Evolutionary conservation across 2,888 invertebrate genomes (phyloP).

Genomic region (Argyresthia albistria): DNA sequence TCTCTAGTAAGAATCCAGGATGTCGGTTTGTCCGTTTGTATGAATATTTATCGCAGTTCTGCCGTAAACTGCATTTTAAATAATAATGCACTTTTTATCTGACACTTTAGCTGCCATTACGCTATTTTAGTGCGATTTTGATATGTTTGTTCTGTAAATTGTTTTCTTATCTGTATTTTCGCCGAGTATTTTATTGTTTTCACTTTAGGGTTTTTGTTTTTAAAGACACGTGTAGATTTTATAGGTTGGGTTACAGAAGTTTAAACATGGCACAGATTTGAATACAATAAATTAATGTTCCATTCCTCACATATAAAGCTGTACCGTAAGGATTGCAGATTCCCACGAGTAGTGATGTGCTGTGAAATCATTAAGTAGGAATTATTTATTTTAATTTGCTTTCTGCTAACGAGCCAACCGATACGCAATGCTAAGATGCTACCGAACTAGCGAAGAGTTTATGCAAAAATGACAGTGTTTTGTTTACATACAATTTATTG

Average conservation of each 20-base stretch:
- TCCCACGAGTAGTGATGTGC: conserved; percentile 50
- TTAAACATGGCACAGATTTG: background rate
- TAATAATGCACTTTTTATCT: conserved; percentile 42
- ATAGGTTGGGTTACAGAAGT: background rate
- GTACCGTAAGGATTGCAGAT: conserved; percentile 8
- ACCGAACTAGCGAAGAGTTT: conserved; percentile 28
- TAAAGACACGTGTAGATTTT: background rate
- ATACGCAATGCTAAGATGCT: conserved; percentile 34
- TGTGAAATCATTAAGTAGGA: conserved; percentile 26
- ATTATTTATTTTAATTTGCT: conserved; percentile 65
- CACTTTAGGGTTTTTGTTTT: no score
- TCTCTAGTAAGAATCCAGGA: conserved; percentile 63
- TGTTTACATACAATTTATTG: background rate
- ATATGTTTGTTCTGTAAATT: no score
- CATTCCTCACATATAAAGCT: no score
- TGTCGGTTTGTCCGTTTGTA: conserved; percentile 44
- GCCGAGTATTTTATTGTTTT: no score
- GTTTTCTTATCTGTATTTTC: no score
- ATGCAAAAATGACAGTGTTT: background rate
- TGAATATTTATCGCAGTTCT: conserved; percentile 62
- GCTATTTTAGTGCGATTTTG: no score
- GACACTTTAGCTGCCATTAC: conserved; percentile 17
- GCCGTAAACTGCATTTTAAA: conserved; percentile 59
- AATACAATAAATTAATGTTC: no score
- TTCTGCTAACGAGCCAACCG: conserved; percentile 54